Conservation (phyloP, 2,888 invertebrate species). For the Rhogogaster chlorosoma region DNA sequence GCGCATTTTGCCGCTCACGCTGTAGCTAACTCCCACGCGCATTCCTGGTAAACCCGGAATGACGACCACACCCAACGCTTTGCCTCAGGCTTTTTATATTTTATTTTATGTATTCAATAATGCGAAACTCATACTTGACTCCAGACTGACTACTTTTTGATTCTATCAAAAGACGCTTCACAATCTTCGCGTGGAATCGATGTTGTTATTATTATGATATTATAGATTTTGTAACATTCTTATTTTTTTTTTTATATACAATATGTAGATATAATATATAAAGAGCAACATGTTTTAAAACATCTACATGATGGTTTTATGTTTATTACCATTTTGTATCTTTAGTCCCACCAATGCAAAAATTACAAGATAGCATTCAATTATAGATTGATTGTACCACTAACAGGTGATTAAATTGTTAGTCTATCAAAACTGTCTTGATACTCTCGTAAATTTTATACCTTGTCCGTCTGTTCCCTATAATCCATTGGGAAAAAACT, state of each 20-base stretch:
- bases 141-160: slow-evolving; percentile 27
- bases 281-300: slow-evolving; percentile 9
- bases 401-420: neutral
- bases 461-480: neutral
- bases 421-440: neutral
- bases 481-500: neutral
- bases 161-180: slow-evolving; percentile 5
- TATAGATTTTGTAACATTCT: neutral
- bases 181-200: slow-evolving; percentile 23
- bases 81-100: neutral
- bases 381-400: neutral
- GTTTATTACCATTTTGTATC: neutral
- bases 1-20: slow-evolving; percentile 54
- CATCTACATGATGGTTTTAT: slow-evolving; percentile 6
- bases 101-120: neutral
- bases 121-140: neutral
- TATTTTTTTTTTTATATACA: neutral
- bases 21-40: slow-evolving; percentile 35
- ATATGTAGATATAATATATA: slow-evolving; percentile 1
- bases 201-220: slow-evolving; percentile 15
- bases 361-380: neutral
- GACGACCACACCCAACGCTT: neutral
- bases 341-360: neutral
- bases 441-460: neutral
- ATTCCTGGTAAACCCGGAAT: slow-evolving; percentile 27